phyloP scores from a whole-genome alignment of 2,797 vertebrate species.

The Sebastes aleutianus region DNA sequence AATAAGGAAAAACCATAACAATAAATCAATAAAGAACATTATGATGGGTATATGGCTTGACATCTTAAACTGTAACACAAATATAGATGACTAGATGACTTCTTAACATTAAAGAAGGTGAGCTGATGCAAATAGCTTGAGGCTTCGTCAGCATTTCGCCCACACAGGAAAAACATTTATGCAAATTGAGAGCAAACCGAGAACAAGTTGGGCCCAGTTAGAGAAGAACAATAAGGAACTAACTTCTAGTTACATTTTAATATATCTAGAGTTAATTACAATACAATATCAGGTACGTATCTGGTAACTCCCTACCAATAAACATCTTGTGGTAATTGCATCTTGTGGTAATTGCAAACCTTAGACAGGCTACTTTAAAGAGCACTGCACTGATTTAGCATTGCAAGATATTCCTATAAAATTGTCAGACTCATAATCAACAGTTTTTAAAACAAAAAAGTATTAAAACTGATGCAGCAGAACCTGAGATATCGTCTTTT shows the following conservation, averaged over 20 bases:
- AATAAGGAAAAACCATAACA: not conserved
- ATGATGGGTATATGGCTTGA: not conserved
- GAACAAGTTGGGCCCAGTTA: not conserved
- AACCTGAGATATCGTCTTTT: not conserved
- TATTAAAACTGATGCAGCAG: not conserved
- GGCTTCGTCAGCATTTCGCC: not conserved
- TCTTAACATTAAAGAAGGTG: not conserved
- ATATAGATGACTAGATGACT: not conserved
- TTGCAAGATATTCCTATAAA: not conserved
- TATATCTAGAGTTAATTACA: not conserved
- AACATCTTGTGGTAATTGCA: not conserved
- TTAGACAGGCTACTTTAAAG: not conserved
- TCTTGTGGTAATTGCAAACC: not conserved
- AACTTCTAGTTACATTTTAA: not conserved
- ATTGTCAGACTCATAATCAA: not conserved
- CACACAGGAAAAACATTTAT: not conserved
- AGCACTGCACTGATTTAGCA: not conserved
- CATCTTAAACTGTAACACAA: not conserved
- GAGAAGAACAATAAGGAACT: not conserved
- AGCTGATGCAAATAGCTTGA: not conserved
- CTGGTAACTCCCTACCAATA: not conserved
- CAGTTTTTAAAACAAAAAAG: no score
- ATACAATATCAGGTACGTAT: not conserved
- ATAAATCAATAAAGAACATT: not conserved
- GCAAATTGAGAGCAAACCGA: not conserved